Evolutionary conservation across 2,113 vertebrate genomes (phyloP).

Genomic region (Eulemur macaco): DNA sequence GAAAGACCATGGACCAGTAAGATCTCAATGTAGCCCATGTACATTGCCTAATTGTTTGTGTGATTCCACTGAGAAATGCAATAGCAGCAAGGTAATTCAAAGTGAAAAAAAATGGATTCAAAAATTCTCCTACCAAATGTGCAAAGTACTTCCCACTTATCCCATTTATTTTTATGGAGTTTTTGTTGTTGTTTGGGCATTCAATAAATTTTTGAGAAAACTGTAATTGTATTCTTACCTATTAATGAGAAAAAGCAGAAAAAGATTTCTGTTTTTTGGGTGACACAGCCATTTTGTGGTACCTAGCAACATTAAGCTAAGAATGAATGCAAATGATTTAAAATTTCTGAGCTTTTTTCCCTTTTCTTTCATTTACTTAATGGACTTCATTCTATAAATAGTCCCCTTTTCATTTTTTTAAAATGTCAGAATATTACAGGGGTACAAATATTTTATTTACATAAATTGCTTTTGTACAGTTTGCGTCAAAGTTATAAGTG

Average conservation of each 20-base stretch:
- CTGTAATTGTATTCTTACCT: slow-evolving; percentile 14
- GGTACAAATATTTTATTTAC: no score
- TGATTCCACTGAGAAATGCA: not conserved
- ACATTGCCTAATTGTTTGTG: not conserved
- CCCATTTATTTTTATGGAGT: not conserved
- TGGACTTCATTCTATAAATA: not conserved
- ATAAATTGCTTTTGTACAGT: no score
- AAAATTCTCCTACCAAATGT: not conserved
- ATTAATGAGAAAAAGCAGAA: not conserved
- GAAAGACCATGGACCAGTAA: not conserved
- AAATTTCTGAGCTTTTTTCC: not conserved
- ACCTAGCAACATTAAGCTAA: not conserved
- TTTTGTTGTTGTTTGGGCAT: not conserved
- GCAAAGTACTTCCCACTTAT: not conserved
- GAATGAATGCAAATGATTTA: not conserved
- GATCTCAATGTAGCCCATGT: not conserved
- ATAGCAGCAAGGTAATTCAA: not conserved
- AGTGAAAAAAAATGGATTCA: not conserved
- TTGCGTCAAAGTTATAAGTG: no score
- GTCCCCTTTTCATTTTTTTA: not conserved
- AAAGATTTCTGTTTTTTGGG: not conserved
- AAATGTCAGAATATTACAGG: no score
- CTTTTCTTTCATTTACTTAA: slow-evolving; percentile 19
- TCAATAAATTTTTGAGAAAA: not conserved
- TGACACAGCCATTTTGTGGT: not conserved